phyloP scores from a whole-genome alignment of 2,113 vertebrate genomes.

The Platysternon megacephalum region DNA sequence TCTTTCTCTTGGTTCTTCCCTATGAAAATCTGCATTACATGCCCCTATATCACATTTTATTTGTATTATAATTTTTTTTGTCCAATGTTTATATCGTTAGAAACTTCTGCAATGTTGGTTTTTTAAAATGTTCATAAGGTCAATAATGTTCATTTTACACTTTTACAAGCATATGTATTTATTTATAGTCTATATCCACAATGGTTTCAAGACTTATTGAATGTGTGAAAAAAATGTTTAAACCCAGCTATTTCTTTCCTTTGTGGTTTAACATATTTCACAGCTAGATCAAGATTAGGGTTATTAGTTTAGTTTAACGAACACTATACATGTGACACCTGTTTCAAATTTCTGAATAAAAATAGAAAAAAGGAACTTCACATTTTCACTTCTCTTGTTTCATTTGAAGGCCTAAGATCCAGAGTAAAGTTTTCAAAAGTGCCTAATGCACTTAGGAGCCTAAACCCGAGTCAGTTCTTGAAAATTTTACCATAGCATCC shows the following conservation, averaged over 20 bases:
- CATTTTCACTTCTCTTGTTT: constrained; percentile 51
- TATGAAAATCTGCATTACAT: background rate
- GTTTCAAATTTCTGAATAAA: constrained; percentile 55
- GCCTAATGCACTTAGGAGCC: background rate
- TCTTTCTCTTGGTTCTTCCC: background rate
- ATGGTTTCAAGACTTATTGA: constrained; percentile 29
- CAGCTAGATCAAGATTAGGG: constrained; percentile 45
- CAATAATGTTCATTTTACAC: background rate
- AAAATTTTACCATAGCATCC: fast-evolving
- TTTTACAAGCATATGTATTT: constrained; percentile 15
- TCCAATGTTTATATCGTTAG: background rate
- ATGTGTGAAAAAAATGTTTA: constrained; percentile 4
- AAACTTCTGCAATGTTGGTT: background rate
- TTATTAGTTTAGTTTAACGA: constrained; percentile 63
- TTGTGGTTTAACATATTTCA: constrained; percentile 70
- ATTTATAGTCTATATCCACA: background rate
- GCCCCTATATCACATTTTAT: background rate
- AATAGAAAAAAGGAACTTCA: background rate
- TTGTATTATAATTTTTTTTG: background rate
- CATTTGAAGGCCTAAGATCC: constrained; percentile 24
- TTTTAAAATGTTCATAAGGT: background rate
- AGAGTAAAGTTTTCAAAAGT: background rate
- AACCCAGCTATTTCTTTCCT: constrained; percentile 55
- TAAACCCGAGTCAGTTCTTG: background rate
- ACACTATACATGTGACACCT: constrained; percentile 50